Conservation (phyloP, 2,797 vertebrate species). For the Chiloscyllium punctatum region DNA sequence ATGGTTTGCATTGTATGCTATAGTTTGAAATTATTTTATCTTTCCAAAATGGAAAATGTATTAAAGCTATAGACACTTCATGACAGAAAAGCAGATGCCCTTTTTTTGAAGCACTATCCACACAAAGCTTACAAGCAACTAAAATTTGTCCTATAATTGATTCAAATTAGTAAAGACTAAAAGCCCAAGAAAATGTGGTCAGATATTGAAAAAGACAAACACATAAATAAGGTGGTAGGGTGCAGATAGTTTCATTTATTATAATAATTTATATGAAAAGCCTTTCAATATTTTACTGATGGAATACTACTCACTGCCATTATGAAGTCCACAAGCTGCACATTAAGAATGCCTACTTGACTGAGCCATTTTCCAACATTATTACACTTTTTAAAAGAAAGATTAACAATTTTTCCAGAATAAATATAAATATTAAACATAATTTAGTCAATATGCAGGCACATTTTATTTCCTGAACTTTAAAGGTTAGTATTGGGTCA, state of each 20-base stretch:
- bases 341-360: background rate
- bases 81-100: background rate
- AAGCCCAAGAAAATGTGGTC: background rate
- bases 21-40: background rate
- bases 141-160: background rate
- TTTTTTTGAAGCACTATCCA: background rate
- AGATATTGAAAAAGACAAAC: conserved; percentile 42
- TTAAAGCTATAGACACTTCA: background rate
- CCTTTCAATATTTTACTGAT: background rate
- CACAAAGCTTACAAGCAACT: background rate
- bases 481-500: background rate
- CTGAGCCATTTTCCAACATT: background rate
- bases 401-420: background rate
- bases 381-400: background rate
- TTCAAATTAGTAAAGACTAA: background rate
- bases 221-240: background rate
- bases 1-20: background rate
- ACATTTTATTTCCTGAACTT: background rate
- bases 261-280: conserved; percentile 6
- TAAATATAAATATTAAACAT: background rate
- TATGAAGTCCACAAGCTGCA: background rate
- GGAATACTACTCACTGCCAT: background rate
- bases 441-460: background rate
- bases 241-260: background rate
- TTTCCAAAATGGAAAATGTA: background rate